Conservation (phyloP, 2,888 invertebrate genomes). For the Bellardia pandia region DNA sequence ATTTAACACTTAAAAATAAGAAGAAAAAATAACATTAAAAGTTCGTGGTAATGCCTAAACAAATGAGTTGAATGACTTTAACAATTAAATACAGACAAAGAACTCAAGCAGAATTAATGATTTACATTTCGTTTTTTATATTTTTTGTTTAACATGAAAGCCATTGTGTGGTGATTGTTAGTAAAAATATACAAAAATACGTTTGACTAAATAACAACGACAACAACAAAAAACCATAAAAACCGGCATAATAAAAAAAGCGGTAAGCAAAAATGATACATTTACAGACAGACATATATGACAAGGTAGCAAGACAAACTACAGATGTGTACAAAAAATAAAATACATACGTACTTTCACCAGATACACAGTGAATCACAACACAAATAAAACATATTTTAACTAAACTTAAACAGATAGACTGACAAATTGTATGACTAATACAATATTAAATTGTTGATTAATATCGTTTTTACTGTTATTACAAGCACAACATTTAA, state of each 20-base stretch:
- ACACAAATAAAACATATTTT: background rate
- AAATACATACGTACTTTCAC: slow-evolving; percentile 44
- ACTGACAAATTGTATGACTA: slow-evolving; percentile 1
- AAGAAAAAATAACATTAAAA: background rate
- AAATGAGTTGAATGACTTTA: slow-evolving; percentile 33
- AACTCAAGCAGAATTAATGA: background rate
- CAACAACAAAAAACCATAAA: slow-evolving; percentile 13
- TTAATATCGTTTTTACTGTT: background rate
- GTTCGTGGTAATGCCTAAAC: background rate
- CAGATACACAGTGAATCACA: slow-evolving; percentile 59
- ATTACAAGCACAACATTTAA: background rate
- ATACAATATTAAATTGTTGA: slow-evolving; percentile 17
- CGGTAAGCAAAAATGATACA: background rate
- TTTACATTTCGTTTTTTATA: background rate
- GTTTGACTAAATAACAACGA: background rate
- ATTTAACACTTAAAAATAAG: background rate
- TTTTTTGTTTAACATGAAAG: slow-evolving; percentile 20
- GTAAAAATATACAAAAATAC: background rate
- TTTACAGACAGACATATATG: background rate
- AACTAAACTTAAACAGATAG: background rate
- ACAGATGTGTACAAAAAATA: slow-evolving; percentile 25
- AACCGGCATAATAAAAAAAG: slow-evolving; percentile 20
- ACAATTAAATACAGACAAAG: background rate
- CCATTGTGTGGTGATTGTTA: background rate
- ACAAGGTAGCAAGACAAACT: background rate